Evolutionary conservation across 1,140 invertebrate species (phyloP), one percentile per base, ranked within the genome.

Genomic region (Zaprionus inermis): DNA sequence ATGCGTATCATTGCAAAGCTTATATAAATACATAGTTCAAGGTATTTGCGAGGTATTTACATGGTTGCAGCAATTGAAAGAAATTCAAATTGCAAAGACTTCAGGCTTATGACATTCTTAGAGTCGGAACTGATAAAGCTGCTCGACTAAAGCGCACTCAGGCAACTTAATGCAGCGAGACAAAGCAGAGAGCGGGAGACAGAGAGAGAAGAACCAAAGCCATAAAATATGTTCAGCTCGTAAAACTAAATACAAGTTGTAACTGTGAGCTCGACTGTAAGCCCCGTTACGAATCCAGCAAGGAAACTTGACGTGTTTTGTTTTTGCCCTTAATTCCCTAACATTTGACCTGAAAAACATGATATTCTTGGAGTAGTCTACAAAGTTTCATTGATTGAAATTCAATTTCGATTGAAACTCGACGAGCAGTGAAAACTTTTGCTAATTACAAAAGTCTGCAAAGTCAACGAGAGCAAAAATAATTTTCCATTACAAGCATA

Each of bases 361-460:
- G n/a, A n/a, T n/a, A n/a, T n/a, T n/a, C n/a, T 60, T 24, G 34
- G 20, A 18, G 34, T 49, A 28, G 82, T 82, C 82, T 82, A 41
- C n/a, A 88, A 86, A 86, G 79, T 86, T 86, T 79, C 34, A 30
- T 65, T 67, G 67, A 72, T 76, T 51, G 72, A 71, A 76, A 66
- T 72, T 72, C 67, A 63, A 78, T 78, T 75, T 61, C 4, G 32
- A 28, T 16, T 44, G 18, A 14, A 10, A 32, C 30, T 20, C 0
- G 30, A 18, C n/a, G 18, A 51, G 22, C 54, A 38, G 30, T 65
- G 76, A 49, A 44, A 28, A 41, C 14, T 18, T 61, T 32, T 5
- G 3, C 55, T 82, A 86, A 86, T 86, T 88, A 72, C 82, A 86
- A 79, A 63, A 67, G 83, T 88, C 79, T 86, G 76, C 66, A 36